Evolutionary conservation across 2,113 vertebrate genomes (phyloP), one percentile per base, ranked within the genome.

Genomic region (Toxostoma redivivum): DNA sequence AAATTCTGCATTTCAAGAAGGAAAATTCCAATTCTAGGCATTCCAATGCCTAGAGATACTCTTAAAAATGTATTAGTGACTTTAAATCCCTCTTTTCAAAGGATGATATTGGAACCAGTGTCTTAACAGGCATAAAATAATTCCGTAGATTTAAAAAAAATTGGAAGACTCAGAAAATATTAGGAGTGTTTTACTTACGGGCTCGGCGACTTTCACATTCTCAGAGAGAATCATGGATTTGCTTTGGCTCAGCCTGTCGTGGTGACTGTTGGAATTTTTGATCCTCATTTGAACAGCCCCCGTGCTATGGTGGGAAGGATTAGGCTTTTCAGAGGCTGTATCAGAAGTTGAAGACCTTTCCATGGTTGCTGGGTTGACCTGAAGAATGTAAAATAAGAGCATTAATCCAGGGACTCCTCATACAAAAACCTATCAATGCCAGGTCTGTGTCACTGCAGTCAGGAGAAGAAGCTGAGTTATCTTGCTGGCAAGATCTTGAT

Each of bases 191-290:
- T 82, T 97, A 98, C 98, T 98, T 97, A 98, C 98, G 5, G 98
- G 96, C 95, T 98, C 98, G 57, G 84, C 5, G 58, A 96, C 94
- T 96, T 98, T 98, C 88, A 96, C 73, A 12, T 83, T 96, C 58
- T 98, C 98, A 1, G 98, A 97, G 24, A 98, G 95, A 94, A 98
- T 97, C 98, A 98, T 98, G 22, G 98, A 98, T 97, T 98, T 98
- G 88, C 97, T 98, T 94, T 98, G 98, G 94, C 98, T 98, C 84
- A 98, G 96, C 65, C 98, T 98, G 51, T 98, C 98, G 0, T 98
- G 97, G 97, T 97, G 98, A 66, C 92, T 98, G 96, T 91, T 98
- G 86, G 96, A 92, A 94, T 91, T 98, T 97, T 98, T 98, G 84
- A 98, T 97, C 95, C 98, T 98, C 98, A 98, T 98, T 96, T 98